phyloP scores from a whole-genome alignment of 1,140 invertebrate genomes.

The Cecropterus lyciades region DNA sequence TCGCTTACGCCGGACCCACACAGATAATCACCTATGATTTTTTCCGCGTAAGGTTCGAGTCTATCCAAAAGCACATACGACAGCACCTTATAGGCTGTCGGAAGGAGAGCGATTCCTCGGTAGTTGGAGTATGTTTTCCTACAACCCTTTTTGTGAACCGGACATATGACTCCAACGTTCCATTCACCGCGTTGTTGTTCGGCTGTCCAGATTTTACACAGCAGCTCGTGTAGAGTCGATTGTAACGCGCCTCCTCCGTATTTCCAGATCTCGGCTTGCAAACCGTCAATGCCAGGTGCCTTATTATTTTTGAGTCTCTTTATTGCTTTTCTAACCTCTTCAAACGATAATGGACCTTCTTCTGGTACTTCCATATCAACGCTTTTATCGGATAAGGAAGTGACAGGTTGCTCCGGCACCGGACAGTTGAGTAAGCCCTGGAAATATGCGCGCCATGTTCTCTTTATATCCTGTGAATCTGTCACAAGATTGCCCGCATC shows the following conservation, averaged over 20 bases:
- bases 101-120: conserved; percentile 28
- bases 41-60: conserved; percentile 23
- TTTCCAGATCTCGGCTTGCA: conserved; percentile 26
- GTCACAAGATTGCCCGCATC: too few relatives aligned
- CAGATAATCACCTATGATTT: conserved; percentile 16
- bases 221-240: neutral
- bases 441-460: too few relatives aligned
- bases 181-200: conserved; percentile 18
- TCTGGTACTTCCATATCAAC: neutral
- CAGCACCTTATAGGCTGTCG: conserved; percentile 32
- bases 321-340: neutral
- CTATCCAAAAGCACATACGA: conserved; percentile 17
- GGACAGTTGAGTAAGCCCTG: too few relatives aligned
- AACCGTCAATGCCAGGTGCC: too few relatives aligned
- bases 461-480: too few relatives aligned
- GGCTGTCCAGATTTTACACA: conserved; percentile 14
- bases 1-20: neutral
- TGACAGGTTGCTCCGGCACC: too few relatives aligned
- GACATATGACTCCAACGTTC: conserved; percentile 20
- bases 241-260: conserved; percentile 9
- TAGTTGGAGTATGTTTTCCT: conserved; percentile 23
- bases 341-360: neutral
- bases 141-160: neutral
- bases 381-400: too few relatives aligned
- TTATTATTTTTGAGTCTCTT: too few relatives aligned